These are phyloP conservation scores for Heliconius hortense DNA, from an alignment of 2,888 invertebrate species.

Conservation along the genomic window DNA sequence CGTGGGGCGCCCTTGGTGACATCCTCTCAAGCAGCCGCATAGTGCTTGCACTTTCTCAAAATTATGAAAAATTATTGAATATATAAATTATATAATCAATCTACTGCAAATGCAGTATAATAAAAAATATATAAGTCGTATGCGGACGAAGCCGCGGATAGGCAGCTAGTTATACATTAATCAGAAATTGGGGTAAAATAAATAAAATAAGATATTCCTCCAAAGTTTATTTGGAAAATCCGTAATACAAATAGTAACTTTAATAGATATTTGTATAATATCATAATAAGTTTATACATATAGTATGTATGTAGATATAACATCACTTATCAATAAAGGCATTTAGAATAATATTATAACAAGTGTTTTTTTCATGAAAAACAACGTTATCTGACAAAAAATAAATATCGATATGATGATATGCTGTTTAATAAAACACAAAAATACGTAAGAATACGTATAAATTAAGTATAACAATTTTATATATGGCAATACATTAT, in stretches of 20 bases:
- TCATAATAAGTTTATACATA: conserved; percentile 22
- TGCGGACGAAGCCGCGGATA: too few species aligned
- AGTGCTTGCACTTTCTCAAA: too few species aligned
- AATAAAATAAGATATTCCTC: conserved; percentile 47
- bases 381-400: background rate
- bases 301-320: conserved; percentile 26
- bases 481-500: conserved; percentile 3
- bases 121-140: too few species aligned
- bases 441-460: conserved; percentile 14
- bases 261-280: conserved; percentile 35
- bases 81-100: too few species aligned
- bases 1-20: too few species aligned
- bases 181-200: background rate
- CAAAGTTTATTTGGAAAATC: conserved; percentile 63
- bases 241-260: conserved; percentile 54
- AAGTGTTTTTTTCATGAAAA: conserved; percentile 1
- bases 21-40: too few species aligned
- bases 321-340: conserved; percentile 32
- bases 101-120: too few species aligned
- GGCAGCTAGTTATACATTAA: background rate
- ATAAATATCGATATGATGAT: conserved; percentile 11
- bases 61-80: too few species aligned
- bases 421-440: conserved; percentile 1
- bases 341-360: conserved; percentile 14
- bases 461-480: background rate